Conservation (phyloP, 2,797 vertebrate genomes). For the Kryptopterus vitreolus region DNA sequence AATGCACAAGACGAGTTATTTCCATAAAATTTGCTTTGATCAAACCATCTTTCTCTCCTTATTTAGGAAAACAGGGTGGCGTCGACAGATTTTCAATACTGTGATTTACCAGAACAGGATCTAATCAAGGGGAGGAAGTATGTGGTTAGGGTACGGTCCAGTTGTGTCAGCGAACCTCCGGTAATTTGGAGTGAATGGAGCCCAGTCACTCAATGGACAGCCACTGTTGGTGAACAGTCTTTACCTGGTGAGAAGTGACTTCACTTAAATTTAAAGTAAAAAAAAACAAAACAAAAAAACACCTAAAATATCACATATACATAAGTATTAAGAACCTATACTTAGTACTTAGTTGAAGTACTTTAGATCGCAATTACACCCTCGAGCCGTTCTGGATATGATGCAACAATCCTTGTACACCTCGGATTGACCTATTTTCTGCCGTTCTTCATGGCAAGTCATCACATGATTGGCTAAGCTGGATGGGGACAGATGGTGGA, state of each 20-base stretch:
- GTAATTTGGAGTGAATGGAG: slow-evolving; percentile 36
- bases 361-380: too few relatives aligned
- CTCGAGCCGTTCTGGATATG: too few relatives aligned
- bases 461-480: too few relatives aligned
- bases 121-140: not conserved
- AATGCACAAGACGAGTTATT: not conserved
- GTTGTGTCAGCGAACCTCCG: fast-evolving
- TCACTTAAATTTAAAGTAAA: too few relatives aligned
- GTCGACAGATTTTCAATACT: not conserved
- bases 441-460: too few relatives aligned
- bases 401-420: too few relatives aligned
- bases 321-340: too few relatives aligned
- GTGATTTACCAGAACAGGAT: slow-evolving; percentile 1
- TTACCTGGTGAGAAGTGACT: not conserved
- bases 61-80: not conserved
- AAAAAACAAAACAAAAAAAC: too few relatives aligned
- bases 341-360: too few relatives aligned
- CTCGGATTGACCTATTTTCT: too few relatives aligned
- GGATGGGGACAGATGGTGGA: too few relatives aligned
- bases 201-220: slow-evolving; percentile 10
- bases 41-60: not conserved
- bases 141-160: slow-evolving; percentile 30
- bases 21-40: not conserved
- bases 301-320: too few relatives aligned
- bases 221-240: not conserved